A percentile compares a stretch with the other conserved stretches of the same genome.
Evolutionary conservation across 2,888 invertebrate genomes (phyloP).

Genomic region (Eugnorisma glareosa): DNA sequence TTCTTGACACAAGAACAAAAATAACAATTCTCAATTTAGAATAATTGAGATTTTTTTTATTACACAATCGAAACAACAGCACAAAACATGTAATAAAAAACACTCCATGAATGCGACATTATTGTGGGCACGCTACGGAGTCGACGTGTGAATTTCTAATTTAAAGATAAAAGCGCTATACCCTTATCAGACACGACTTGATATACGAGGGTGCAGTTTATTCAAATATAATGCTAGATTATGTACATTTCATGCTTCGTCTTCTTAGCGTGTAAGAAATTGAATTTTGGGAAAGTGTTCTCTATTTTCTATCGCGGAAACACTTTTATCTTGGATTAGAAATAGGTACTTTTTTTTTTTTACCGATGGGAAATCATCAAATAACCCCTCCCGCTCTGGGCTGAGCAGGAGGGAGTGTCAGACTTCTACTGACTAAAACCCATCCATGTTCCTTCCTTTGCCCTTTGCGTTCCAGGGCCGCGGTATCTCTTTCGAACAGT

Average conservation of each 20-base stretch:
- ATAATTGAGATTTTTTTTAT: too few species aligned
- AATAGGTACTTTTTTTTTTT: too few species aligned
- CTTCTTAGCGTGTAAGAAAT: not conserved
- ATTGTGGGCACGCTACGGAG: not conserved
- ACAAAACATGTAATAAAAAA: constrained; percentile 15
- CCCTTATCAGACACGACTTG: constrained; percentile 41
- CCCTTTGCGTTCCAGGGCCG: too few species aligned
- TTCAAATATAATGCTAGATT: constrained; percentile 38
- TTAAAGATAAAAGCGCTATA: constrained; percentile 42
- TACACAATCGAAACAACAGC: not conserved
- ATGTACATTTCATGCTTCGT: constrained; percentile 24
- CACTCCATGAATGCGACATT: constrained; percentile 7
- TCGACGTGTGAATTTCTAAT: constrained; percentile 53
- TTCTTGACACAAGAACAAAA: too few species aligned
- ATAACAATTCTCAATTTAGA: too few species aligned
- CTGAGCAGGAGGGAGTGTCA: too few species aligned
- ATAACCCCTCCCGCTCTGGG: too few species aligned
- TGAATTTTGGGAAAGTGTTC: not conserved
- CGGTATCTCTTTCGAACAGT: too few species aligned
- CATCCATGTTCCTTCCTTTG: too few species aligned
- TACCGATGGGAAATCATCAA: too few species aligned
- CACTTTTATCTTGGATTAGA: constrained; percentile 7
- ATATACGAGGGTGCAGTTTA: constrained; percentile 40
- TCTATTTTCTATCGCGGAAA: not conserved
- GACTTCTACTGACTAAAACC: too few species aligned